Evolutionary conservation across 2,113 vertebrate species (phyloP), one percentile per base, ranked within the genome.

Genomic region (Phyllostomus discolor): DNA sequence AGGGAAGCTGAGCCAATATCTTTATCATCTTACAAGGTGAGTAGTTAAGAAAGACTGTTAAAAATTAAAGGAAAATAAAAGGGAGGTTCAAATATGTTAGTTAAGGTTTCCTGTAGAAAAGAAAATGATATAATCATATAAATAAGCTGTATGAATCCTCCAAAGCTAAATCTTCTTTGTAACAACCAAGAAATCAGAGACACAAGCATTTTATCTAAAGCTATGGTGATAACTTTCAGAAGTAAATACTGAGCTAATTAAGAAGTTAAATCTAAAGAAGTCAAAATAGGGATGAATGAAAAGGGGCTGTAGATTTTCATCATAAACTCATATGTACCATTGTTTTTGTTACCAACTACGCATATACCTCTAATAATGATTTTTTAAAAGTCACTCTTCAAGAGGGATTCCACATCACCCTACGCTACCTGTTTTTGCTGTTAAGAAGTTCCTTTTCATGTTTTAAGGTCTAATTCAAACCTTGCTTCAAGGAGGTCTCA

Each of bases 1-100:
- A 69, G 33, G 87, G 19, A 33, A 82, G 26, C 24, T 50, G 75
- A 91, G 46, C 48, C 54, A 85, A 2, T 85, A 80, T 95, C 35
- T 93, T 93, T n/a, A 91, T 93, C 38, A 91, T 81, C 48, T 73
- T 95, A 50, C 80, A 62, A 95, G 57, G 50, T 59, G 38, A 59
- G 50, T 38, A 73, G 26, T 78, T 88, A 80, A 93, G 26, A 84
- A 19, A 89, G 62, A 52, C 22, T 82, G 50, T 80, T 84, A 76
- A 72, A 87, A 95, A 59, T 80, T 94, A 92, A 79, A 64, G 17
- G 69, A 64, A 90, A 84, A 88, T 48, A 92, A 88, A 88, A 92
- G 17, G 24, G 35, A 83, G 12, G 19, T 62, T 88, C 66, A 52
- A 64, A 82, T 41, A 80, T 35, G 84, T 72, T 85, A 95, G n/a